These are phyloP conservation scores for Nerophis lumbriciformis DNA, from an alignment of 2,113 vertebrate genomes.

Conservation along the genomic window DNA sequence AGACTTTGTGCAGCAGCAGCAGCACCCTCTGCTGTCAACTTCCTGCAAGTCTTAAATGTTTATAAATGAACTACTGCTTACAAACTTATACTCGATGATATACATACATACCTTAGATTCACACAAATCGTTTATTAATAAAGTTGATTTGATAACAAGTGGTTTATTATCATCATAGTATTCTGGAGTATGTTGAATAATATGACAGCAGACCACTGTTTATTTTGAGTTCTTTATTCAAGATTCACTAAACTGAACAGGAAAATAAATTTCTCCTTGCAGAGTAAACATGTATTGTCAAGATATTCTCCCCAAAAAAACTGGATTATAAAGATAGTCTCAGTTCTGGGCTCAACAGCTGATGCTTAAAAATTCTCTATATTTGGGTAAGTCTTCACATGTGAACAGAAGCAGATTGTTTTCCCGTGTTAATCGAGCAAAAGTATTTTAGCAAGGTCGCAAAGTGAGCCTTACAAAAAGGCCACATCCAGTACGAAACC, in stretches of 20 bases:
- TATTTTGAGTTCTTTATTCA: slow-evolving; percentile 56
- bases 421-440: slow-evolving; percentile 42
- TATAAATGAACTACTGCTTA: slow-evolving; percentile 9
- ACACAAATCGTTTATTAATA: slow-evolving; percentile 46
- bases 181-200: not conserved
- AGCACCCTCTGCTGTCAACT: slow-evolving; percentile 50
- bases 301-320: slow-evolving; percentile 18
- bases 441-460: slow-evolving; percentile 4
- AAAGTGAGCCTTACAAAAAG: slow-evolving; percentile 22
- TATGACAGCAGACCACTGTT: slow-evolving; percentile 15
- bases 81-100: slow-evolving; percentile 54
- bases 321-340: slow-evolving; percentile 15
- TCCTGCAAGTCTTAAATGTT: not conserved
- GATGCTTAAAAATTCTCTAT: slow-evolving; percentile 27
- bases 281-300: slow-evolving; percentile 58
- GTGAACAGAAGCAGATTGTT: slow-evolving; percentile 12
- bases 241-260: slow-evolving; percentile 53
- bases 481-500: not conserved
- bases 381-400: slow-evolving; percentile 23
- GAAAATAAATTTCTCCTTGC: slow-evolving; percentile 47
- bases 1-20: slow-evolving; percentile 7
- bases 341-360: not conserved
- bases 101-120: slow-evolving; percentile 30
- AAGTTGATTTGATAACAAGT: slow-evolving; percentile 42
- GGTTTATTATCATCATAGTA: not conserved